Evolutionary conservation across 2,797 vertebrate genomes (phyloP), one percentile per base, ranked within the genome.

Genomic region (Tapera naevia): DNA sequence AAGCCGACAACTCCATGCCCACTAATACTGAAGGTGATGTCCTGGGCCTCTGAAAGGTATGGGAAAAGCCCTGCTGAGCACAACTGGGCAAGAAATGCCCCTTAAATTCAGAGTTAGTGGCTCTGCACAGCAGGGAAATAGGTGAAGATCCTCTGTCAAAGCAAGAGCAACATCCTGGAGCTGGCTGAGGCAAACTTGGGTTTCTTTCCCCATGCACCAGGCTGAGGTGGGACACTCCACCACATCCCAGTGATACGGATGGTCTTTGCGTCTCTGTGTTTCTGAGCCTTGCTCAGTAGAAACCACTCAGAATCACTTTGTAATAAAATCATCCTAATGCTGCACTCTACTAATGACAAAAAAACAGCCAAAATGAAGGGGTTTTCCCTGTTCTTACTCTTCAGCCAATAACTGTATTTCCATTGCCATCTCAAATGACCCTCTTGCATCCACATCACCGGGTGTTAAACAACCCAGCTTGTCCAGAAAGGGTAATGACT

Each of bases 381-480:
- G 76, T 22, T 53, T 28, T 46, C 24, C 25, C 19, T 25, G 17
- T 48, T 58, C n/a, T 56, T 10, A 32, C 37, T 74, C 73, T 72
- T 37, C 57, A 43, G 24, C 27, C 13, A 39, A 5, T 7, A 57
- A 46, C 22, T 13, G 4, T 23, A 30, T 27, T 54, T 67, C 46
- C 51, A 18, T 39, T 33, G 53, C 56, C 51, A 61, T 43, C 37
- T 53, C 60, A 28, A 69, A 61, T 24, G 57, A 53, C 21, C 30
- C 46, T 50, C 65, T 33, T 13, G 16, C 1, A 1, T 35, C 18
- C 0, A 1, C 18, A 62, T 35, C 4, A 1, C 30, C 35, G 64
- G 41, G 41, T 56, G 4, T 51, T 41, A 46, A 84, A 74, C 54
- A 73, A 48, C 66, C 4, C 35, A 51, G 11, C 24, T 15, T 64